Conservation (phyloP, 2,113 vertebrate species). For the Vidua chalybeata region DNA sequence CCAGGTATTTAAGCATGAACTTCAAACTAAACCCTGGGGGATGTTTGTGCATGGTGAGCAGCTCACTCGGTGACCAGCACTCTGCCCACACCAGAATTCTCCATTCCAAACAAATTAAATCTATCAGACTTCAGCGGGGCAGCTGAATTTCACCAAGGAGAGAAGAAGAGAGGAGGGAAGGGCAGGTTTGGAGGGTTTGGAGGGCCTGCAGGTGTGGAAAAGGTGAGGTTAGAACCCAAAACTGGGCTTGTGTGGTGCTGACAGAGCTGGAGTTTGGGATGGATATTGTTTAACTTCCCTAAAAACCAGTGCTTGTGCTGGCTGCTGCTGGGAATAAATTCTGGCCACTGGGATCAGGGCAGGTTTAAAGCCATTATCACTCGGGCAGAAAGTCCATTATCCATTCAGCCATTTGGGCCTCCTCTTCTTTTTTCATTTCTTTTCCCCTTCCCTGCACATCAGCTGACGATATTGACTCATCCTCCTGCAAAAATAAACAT, state of each 20-base stretch:
- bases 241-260: neutral
- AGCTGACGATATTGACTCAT: slow-evolving; percentile 13
- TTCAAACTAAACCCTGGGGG: neutral
- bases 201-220: neutral
- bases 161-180: neutral
- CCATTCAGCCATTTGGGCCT: neutral
- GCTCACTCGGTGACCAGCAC: fast-evolving
- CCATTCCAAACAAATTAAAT: neutral
- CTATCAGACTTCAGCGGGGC: fast-evolving
- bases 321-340: neutral
- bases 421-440: neutral
- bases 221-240: neutral
- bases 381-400: neutral
- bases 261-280: neutral
- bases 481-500: neutral
- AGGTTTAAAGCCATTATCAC: neutral
- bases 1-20: neutral
- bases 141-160: neutral
- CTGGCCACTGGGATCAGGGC: neutral
- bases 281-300: neutral
- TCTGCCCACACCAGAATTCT: neutral
- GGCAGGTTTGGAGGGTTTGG: neutral
- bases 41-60: neutral
- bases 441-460: neutral
- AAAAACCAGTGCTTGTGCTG: neutral